Evolutionary conservation across 2,888 invertebrate genomes (phyloP), one percentile per base, ranked within the genome.

Genomic region (Apantesis nais): DNA sequence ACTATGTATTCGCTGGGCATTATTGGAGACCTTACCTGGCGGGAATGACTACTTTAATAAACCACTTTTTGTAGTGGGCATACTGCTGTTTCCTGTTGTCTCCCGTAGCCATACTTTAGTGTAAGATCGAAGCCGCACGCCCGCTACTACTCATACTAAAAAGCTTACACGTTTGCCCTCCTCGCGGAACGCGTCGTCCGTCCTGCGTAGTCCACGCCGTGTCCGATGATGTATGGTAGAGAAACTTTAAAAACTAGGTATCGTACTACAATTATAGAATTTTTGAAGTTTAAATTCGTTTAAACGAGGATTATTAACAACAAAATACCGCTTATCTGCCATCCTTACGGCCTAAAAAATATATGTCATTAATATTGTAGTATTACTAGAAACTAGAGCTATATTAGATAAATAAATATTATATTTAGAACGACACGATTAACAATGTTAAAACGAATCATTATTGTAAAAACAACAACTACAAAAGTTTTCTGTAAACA

Each of bases 141-240:
- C 61, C 73, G 62, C 70, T 68, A 62, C 37, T 69, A 70, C 62
- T 52, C 71, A 55, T 71, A 67, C 62, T 71, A 71, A 60, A 75
- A 73, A 74, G 76, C 78, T 81, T n/a, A n/a, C 78, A 74, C 48
- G 63, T 64, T 70, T 70, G 60, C 79, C 73, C 81, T 81, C 81
- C 55, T 29, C 74, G 69, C 78, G 74, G 66, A 72, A 73, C 72
- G 71, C 72, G 68, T 74, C 79, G 61, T 75, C 80, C 80, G 80
- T 79, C 80, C 81, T 75, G 29, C 63, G 70, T 76, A 81, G 76
- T 72, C 76, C 70, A 41, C 64, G 29, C 39, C 48, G 9, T 52
- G n/a, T 9, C 48, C 22, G 48, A 52, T n/a, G n/a, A 11, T 11
- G 48, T 52, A 52, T 52, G 11, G 39, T 44, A 60, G 25, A 62